These are phyloP conservation scores for Protosalanx chinensis DNA, from an alignment of 2,797 vertebrate species.

Conservation along the genomic window DNA sequence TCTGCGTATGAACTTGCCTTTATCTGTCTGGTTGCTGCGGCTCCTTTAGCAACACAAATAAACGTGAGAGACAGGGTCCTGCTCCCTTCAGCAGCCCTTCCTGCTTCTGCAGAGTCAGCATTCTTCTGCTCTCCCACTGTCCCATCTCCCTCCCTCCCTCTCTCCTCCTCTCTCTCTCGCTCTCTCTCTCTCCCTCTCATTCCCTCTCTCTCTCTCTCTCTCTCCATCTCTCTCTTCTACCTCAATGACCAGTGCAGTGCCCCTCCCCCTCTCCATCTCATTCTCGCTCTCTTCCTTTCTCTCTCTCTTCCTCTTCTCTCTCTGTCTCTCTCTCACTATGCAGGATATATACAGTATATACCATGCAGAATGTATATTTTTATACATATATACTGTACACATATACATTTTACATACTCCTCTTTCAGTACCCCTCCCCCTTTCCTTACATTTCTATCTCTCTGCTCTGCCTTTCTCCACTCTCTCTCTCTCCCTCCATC, in stretches of 20 bases:
- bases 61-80: slow-evolving; percentile 46
- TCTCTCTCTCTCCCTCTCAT: slow-evolving; percentile 34
- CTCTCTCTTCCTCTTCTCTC: not conserved
- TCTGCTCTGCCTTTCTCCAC: not conserved
- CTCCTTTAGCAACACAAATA: slow-evolving; percentile 8
- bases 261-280: slow-evolving; percentile 33
- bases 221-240: not conserved
- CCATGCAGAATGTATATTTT: too few relatives aligned
- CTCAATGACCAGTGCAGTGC: too few relatives aligned
- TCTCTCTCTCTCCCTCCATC: slow-evolving; percentile 15
- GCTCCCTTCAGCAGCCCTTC: slow-evolving; percentile 49
- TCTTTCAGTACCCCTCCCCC: not conserved
- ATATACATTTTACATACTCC: too few relatives aligned
- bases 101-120: slow-evolving; percentile 66
- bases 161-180: slow-evolving; percentile 23
- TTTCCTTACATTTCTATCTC: slow-evolving; percentile 16
- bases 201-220: slow-evolving; percentile 18
- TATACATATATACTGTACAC: too few relatives aligned
- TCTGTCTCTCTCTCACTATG: too few relatives aligned
- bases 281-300: slow-evolving; percentile 23
- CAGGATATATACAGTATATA: too few relatives aligned
- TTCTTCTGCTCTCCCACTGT: slow-evolving; percentile 37
- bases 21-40: not conserved
- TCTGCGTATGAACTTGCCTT: not conserved
- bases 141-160: slow-evolving; percentile 5